Evolutionary conservation across 2,797 vertebrate genomes (phyloP).

Genomic region (Notoglanidium macrostoma): DNA sequence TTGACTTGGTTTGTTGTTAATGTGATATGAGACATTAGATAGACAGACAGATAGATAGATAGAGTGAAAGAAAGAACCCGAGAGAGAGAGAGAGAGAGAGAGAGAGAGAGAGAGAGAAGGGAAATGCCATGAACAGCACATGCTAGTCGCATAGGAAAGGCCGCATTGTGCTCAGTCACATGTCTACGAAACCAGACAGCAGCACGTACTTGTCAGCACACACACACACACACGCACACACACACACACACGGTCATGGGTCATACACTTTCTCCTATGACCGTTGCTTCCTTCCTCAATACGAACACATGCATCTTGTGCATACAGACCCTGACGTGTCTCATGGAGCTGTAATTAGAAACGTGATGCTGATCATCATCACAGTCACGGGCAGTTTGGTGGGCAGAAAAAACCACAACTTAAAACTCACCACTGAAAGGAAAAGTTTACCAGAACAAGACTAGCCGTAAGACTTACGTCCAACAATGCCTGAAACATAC

Average conservation of each 20-base stretch:
- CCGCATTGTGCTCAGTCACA: conserved; percentile 66
- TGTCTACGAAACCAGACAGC: conserved; percentile 64
- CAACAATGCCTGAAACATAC: background rate
- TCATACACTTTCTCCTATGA: conserved; percentile 52
- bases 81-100: background rate
- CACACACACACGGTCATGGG: conserved; percentile 19
- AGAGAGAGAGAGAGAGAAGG: conserved; percentile 40
- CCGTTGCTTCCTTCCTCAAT: conserved; percentile 50
- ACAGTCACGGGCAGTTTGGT: background rate
- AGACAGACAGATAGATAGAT: background rate
- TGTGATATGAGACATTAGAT: background rate
- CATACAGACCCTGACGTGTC: background rate
- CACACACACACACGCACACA: conserved; percentile 17
- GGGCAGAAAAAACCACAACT: background rate
- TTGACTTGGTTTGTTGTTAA: background rate
- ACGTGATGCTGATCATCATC: conserved; percentile 14
- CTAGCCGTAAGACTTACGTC: background rate
- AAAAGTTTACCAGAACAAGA: background rate
- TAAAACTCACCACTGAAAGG: background rate
- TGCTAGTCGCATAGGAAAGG: conserved; percentile 59
- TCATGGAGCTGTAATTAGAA: background rate
- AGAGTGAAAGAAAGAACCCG: background rate
- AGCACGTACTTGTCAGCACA: conserved; percentile 35
- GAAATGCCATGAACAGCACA: conserved; percentile 70
- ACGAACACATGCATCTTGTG: conserved; percentile 19